A percentile compares a stretch with the other conserved stretches of the same genome.
phyloP scores from a whole-genome alignment of 2,113 vertebrate genomes.

The Poecile atricapillus region DNA sequence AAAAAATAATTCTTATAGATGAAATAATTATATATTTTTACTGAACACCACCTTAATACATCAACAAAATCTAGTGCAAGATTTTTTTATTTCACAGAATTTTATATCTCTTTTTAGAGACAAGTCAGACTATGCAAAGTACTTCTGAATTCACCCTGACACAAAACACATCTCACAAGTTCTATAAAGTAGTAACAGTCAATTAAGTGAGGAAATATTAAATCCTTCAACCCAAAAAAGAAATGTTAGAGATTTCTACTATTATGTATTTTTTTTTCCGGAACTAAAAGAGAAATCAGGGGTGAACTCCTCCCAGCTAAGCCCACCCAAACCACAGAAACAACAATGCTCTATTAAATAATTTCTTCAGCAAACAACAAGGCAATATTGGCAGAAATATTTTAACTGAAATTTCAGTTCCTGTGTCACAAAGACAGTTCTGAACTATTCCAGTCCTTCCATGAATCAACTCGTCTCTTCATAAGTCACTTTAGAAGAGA shows the following conservation, averaged over 20 bases:
- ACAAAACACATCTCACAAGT: background rate
- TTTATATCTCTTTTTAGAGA: background rate
- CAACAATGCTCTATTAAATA: background rate
- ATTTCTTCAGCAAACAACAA: background rate
- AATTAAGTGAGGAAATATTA: background rate
- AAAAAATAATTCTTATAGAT: background rate
- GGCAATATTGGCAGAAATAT: background rate
- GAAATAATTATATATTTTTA: background rate
- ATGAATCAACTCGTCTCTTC: background rate
- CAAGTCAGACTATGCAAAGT: background rate
- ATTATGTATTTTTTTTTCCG: background rate
- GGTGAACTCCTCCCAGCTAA: background rate
- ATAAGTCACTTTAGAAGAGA: background rate
- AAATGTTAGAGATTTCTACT: background rate
- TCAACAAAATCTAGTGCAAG: background rate
- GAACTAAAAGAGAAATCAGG: background rate
- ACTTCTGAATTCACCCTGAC: background rate
- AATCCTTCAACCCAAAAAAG: background rate
- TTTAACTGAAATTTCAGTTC: background rate
- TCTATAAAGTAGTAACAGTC: background rate
- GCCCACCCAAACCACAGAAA: background rate
- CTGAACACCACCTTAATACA: background rate
- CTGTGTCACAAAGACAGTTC: background rate
- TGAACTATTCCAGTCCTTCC: background rate
- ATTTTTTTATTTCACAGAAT: background rate